Evolutionary conservation across 1,140 invertebrate genomes (phyloP).

Genomic region (Drusus annulatus): DNA sequence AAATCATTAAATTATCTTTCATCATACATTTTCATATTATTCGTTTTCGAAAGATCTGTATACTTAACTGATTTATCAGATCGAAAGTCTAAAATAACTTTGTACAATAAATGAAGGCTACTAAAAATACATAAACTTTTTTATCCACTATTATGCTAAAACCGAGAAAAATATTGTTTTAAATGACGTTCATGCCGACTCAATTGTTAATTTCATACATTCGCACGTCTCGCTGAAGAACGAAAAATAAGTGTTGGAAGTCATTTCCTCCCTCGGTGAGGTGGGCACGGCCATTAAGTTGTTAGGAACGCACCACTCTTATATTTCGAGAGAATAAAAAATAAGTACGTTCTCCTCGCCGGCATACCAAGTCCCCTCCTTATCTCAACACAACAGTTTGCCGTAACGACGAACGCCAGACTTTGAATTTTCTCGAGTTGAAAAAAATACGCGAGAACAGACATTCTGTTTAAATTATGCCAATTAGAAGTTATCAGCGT

Average conservation of each 20-base stretch:
- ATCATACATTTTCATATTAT: no score
- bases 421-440: not conserved
- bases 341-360: conserved; percentile 22
- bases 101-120: no score
- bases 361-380: not conserved
- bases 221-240: not conserved
- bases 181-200: not conserved
- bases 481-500: conserved; percentile 40
- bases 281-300: conserved; percentile 14
- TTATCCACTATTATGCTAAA: not conserved
- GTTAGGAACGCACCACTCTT: conserved; percentile 29
- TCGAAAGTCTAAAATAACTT: no score
- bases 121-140: no score
- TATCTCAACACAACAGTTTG: conserved; percentile 40
- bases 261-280: not conserved
- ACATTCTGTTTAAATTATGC: conserved; percentile 18
- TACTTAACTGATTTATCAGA: no score
- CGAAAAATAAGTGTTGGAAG: not conserved
- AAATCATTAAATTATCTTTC: no score
- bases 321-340: conserved; percentile 47
- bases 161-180: not conserved
- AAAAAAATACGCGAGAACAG: conserved; percentile 15
- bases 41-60: no score
- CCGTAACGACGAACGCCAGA: conserved; percentile 17
- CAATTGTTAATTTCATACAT: not conserved